Base-by-base conservation (phyloP, 53 echinoderm and acorn worm genomes). In the Arbacia lixula region DNA sequence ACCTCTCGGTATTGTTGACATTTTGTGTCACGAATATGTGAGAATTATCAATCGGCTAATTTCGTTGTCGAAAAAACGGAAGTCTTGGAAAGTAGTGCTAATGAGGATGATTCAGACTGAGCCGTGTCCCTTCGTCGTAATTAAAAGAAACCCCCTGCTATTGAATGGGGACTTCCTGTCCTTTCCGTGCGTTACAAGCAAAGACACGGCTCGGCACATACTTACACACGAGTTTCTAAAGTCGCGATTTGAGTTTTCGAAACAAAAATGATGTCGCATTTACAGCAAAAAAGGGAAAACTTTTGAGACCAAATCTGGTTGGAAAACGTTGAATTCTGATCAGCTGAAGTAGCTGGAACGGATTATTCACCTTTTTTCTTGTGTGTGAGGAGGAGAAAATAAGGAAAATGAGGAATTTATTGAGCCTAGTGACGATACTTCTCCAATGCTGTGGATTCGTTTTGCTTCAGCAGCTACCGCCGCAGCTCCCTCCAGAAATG, bases 161-260 rank as follows among this genome's bases (percentile, higher is more conserved):
- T 21, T 53, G 75, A 75, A 75, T 75, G 75, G 75, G n/a, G 20
- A 53, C 75, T 75, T 75, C 75, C 75, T 75, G 75, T 49, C 42
- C 75, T 75, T 75, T 53, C 75, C 53, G 75, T 49, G 39, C 28
- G 71, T 5, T 16, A 41, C 22, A 64, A 12, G 38, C 36, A 36
- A 36, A 66, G 66, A 66, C 36, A 66, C 66, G 22, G 38, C 36
- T 37, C 37, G 66, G 36, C 66, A 37, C 22, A 35, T 24, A 36
- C 20, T 22, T 22, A 66, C 36, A 66, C 36, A 21, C 38, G 36
- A 36, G 33, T 33, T 22, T 36, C 25, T 26, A 14, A 20, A 66
- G 20, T 66, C 66, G 66, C 66, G 22, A 66, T 6, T 61, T 66
- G 36, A 38, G 66, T 36, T 11, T n/a, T 36, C 37, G 20, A 22